Percentiles rank a stretch among this genome's conserved stretches.
Conservation (phyloP, 2,797 vertebrate species). For the Hylomyscus alleni region DNA sequence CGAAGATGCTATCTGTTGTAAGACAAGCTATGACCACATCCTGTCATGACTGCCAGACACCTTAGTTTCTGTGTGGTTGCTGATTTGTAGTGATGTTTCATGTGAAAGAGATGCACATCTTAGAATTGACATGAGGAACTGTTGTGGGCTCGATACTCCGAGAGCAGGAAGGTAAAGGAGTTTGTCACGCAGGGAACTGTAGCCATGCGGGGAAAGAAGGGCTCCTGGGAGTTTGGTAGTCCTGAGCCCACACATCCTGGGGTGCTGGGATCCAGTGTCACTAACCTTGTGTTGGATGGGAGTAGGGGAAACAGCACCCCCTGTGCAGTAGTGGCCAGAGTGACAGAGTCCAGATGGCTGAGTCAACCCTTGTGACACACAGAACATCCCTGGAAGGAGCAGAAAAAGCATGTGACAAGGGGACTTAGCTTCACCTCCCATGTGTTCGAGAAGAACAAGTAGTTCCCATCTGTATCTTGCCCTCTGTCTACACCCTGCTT, state of each 20-base stretch:
- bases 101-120: not conserved
- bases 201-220: not conserved
- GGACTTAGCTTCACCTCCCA: too few species aligned
- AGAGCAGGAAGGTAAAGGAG: not conserved
- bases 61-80: not conserved
- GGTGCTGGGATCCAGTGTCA: not conserved
- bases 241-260: not conserved
- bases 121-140: not conserved
- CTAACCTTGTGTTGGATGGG: constrained; percentile 91
- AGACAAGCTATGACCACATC: not conserved
- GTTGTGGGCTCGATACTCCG: not conserved
- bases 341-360: constrained; percentile 93
- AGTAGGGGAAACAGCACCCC: constrained; percentile 92
- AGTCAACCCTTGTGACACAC: constrained; percentile 90
- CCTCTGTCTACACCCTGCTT: not conserved
- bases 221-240: not conserved
- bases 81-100: not conserved
- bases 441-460: not conserved
- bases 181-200: not conserved
- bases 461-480: not conserved
- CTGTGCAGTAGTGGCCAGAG: constrained; percentile 92
- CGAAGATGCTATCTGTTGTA: not conserved
- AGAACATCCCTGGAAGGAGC: constrained; percentile 92
- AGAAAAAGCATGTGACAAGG: not conserved
- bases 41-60: not conserved